Evolutionary conservation across 2,113 vertebrate genomes (phyloP), one percentile per base, ranked within the genome.

Genomic region (Orcinus orca): DNA sequence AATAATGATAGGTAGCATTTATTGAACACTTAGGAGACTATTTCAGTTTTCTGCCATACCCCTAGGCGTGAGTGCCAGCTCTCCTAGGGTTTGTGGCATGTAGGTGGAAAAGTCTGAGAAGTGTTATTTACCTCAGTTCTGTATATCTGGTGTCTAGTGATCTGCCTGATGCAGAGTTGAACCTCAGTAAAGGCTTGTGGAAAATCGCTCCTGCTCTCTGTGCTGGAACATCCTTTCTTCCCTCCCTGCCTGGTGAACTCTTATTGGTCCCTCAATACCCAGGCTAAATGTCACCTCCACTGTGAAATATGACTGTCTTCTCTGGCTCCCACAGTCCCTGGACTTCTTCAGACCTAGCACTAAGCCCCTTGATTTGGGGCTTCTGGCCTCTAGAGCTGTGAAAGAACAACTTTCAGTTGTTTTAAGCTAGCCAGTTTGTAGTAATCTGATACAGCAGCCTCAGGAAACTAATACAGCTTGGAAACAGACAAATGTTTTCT

Each of bases 401-500:
- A 29, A 65, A 58, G 65, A 88, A 90, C 36, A 71, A 25, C 62
- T 74, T 65, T 55, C 62, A 58, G 36, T 18, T 41, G 21, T 38
- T 85, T 83, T 84, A 67, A 76, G 60, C 23, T 58, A 58, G 21
- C 36, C 25, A 25, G 25, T 38, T 80, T 77, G 55, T 93, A 82
- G 82, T 74, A 41, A 85, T 82, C 29, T 95, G 79, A 89, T 86
- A 86, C 3, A 38, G 73, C 9, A 88, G 53, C 10, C 55, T 76
- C 58, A 70, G 90, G 70, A 89, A 95, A 86, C 17, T 6, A 73
- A 85, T 29, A 53, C 6, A 81, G 71, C 87, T 95, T 96, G 47
- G 60, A 95, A 80, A 76, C 70, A 93, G 23, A 93, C 65, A 70
- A n/a, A 23, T 47, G 77, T 76, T 89, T 97, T 88, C 77, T 67